Base-by-base conservation (phyloP, 2,113 vertebrate genomes). In the Podarcis raffonei region DNA sequence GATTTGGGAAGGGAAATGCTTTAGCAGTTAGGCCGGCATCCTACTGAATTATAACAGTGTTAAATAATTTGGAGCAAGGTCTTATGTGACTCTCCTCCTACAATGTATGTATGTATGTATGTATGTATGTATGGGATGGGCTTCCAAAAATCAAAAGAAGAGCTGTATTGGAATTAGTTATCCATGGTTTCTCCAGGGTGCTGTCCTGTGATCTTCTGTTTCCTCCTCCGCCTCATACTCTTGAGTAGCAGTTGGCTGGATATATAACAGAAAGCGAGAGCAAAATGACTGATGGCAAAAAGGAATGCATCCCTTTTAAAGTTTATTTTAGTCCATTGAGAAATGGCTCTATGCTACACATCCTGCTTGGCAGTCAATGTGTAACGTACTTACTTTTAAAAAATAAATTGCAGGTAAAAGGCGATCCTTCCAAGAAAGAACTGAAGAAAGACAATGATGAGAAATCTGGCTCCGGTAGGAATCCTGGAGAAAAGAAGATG, bases 361-460 rank as follows among this genome's bases (percentile, higher is more conserved):
- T 62, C 35, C 7, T 3, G 42, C 8, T 59, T n/a, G n/a, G 77
- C 16, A 6, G 11, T n/a, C 2, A 4, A 23, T 48, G 9, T 12
- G 30, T 16, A 22, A n/a, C 9, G 18, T 22, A 59, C 27, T 9
- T 68, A 22, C 0, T 68, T 18, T 20, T 8, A 32, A 22, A n/a
- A 62, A 6, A 74, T 94, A 95, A 85, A 78, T 88, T 69, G 48
- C 32, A 99, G 99, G 98, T 98, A 81, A 99, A 99, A 97, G 98
- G 97, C 25, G 98, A 99, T 96, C 98, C 99, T 5, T 99, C 98
- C 90, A 99, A 99, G 95, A 99, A 99, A 92, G 99, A 99, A n/a
- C 53, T 97, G 80, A 99, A 99, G 95, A 99, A 98, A 89, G 99
- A 99, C 91, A 96, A 93, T 0, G 98, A 99, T 92, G 98, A 99